A percentile compares a stretch with the other conserved stretches of the same genome.
These are phyloP conservation scores for Orthosia cruda DNA, from an alignment of 2,888 invertebrate genomes.

Conservation along the genomic window DNA sequence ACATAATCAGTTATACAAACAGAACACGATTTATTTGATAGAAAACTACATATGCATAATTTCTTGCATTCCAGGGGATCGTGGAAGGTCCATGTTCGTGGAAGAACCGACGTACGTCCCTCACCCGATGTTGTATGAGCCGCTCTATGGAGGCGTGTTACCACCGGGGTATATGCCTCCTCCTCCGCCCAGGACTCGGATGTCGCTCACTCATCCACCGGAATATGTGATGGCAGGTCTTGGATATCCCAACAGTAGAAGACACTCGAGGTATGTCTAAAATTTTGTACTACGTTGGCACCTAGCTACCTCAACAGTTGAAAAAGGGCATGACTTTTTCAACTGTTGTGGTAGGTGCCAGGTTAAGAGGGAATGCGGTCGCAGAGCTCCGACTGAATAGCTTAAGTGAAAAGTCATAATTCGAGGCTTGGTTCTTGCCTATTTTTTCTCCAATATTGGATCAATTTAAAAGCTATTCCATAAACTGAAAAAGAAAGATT, in stretches of 20 bases:
- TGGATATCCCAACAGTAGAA: constrained; percentile 81
- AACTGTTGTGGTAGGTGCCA: too few species aligned
- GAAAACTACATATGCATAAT: not conserved
- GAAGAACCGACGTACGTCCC: constrained; percentile 86
- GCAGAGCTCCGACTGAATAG: too few species aligned
- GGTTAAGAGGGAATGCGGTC: too few species aligned
- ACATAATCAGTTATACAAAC: not conserved
- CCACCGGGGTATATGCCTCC: constrained; percentile 82
- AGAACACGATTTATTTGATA: not conserved
- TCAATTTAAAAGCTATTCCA: too few species aligned
- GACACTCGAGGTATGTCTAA: constrained; percentile 79
- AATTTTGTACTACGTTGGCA: too few species aligned
- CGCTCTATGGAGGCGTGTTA: constrained; percentile 82
- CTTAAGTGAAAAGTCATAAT: too few species aligned
- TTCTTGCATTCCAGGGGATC: constrained; percentile 78
- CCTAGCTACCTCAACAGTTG: too few species aligned
- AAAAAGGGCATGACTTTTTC: too few species aligned
- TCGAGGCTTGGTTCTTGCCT: too few species aligned
- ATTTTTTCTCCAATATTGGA: too few species aligned
- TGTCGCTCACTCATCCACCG: constrained; percentile 85
- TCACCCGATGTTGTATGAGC: constrained; percentile 86
- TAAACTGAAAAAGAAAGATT: too few species aligned
- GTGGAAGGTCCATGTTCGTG: constrained; percentile 86
- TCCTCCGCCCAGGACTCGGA: constrained; percentile 81
- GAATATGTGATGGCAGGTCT: constrained; percentile 84